phyloP scores from a whole-genome alignment of 2,797 vertebrate species.

The Erpetoichthys calabaricus region DNA sequence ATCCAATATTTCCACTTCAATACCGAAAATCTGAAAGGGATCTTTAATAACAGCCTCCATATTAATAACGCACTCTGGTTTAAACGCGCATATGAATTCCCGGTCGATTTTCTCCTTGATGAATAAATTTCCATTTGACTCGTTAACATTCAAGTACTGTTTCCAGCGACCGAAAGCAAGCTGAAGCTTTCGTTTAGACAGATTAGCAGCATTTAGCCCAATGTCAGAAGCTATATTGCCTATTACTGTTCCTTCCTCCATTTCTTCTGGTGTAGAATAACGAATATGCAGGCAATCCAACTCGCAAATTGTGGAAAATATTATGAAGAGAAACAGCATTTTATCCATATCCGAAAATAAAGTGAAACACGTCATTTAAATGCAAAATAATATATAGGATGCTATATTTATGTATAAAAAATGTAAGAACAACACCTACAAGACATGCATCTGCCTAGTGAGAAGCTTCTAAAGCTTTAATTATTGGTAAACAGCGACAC shows the following conservation, averaged over 20 bases:
- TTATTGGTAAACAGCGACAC: too few relatives aligned
- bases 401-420: too few relatives aligned
- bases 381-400: too few relatives aligned
- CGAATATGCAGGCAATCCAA: too few relatives aligned
- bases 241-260: slow-evolving; percentile 43
- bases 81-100: slow-evolving; percentile 30
- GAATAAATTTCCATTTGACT: slow-evolving; percentile 28
- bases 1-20: slow-evolving; percentile 24
- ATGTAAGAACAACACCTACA: too few relatives aligned
- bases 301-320: too few relatives aligned
- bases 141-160: slow-evolving; percentile 33
- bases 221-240: slow-evolving; percentile 48
- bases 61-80: slow-evolving; percentile 31
- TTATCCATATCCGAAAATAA: too few relatives aligned
- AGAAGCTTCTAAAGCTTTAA: too few relatives aligned
- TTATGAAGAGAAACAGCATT: too few relatives aligned
- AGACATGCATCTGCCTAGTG: too few relatives aligned
- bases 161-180: slow-evolving; percentile 32
- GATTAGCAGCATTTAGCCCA: slow-evolving; percentile 29
- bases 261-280: slow-evolving; percentile 50
- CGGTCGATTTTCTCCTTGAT: slow-evolving; percentile 46
- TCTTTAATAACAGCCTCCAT: slow-evolving; percentile 29
- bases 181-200: slow-evolving; percentile 30
- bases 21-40: slow-evolving; percentile 23
- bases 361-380: too few relatives aligned